These are phyloP conservation scores for Vanessa atalanta DNA, from an alignment of 1,140 invertebrate genomes.

Conservation along the genomic window DNA sequence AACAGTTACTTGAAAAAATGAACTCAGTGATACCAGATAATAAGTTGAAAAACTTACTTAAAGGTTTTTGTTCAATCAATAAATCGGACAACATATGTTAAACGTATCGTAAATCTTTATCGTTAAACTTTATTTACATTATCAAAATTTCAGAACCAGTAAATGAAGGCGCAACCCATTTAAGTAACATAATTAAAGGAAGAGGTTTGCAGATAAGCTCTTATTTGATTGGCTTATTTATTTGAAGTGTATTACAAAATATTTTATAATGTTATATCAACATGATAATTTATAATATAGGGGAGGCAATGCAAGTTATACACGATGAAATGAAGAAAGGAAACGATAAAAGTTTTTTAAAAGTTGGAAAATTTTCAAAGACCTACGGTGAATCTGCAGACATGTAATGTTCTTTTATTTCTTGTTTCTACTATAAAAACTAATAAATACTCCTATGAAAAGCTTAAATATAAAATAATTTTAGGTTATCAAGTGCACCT, in stretches of 20 bases:
- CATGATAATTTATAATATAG: conserved; percentile 30
- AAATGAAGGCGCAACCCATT: conserved; percentile 55
- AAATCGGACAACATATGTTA: not conserved
- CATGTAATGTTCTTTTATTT: conserved; percentile 45
- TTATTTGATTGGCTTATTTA: not conserved
- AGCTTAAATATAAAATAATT: conserved; percentile 4
- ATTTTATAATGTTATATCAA: not conserved
- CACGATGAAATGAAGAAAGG: conserved; percentile 53
- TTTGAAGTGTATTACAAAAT: not conserved
- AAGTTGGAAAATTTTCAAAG: conserved; percentile 55
- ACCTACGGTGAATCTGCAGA: conserved; percentile 50
- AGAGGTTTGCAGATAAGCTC: conserved; percentile 43
- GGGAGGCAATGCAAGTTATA: conserved; percentile 53
- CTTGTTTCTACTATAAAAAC: too few species aligned
- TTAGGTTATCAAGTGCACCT: conserved; percentile 37
- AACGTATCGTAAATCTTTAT: too few species aligned
- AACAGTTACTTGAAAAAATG: conserved; percentile 43
- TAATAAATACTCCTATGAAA: too few species aligned
- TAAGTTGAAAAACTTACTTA: conserved; percentile 45
- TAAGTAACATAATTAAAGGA: conserved; percentile 53
- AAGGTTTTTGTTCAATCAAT: conserved; percentile 37
- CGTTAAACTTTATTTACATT: not conserved
- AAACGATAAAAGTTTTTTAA: conserved; percentile 51
- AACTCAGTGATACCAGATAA: conserved; percentile 49
- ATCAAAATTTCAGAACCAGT: conserved; percentile 44